phyloP scores from a whole-genome alignment of 2,888 invertebrate genomes.

The Troides oblongomaculatus region DNA sequence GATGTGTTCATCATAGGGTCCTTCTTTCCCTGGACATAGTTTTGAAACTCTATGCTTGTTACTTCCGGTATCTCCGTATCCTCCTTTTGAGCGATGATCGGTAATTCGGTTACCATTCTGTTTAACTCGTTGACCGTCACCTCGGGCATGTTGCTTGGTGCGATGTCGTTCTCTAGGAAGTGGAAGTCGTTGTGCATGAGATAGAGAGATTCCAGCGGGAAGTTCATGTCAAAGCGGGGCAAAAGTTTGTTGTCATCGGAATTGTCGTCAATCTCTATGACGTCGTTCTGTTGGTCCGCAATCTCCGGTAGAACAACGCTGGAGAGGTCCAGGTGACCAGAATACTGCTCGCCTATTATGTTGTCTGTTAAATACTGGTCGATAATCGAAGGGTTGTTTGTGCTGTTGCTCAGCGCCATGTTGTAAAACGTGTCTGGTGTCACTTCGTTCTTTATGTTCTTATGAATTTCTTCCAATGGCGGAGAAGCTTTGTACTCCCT shows the following conservation, averaged over 20 bases:
- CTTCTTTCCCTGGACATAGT: slow-evolving; percentile 65
- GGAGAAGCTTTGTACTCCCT: slow-evolving; percentile 73
- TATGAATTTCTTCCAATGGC: slow-evolving; percentile 69
- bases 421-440: slow-evolving; percentile 69
- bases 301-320: slow-evolving; percentile 58
- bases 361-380: slow-evolving; percentile 72
- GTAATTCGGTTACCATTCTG: slow-evolving; percentile 63
- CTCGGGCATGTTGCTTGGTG: slow-evolving; percentile 50
- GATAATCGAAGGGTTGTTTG: slow-evolving; percentile 58
- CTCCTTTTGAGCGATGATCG: slow-evolving; percentile 61
- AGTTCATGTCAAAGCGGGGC: slow-evolving; percentile 69
- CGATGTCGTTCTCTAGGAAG: slow-evolving; percentile 66
- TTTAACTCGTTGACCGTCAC: slow-evolving; percentile 55
- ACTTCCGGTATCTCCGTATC: slow-evolving; percentile 47
- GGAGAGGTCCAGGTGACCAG: slow-evolving; percentile 62
- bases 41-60: slow-evolving; percentile 51
- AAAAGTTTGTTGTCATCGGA: slow-evolving; percentile 71
- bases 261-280: slow-evolving; percentile 74
- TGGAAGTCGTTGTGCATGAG: slow-evolving; percentile 73
- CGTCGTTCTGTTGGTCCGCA: slow-evolving; percentile 62
- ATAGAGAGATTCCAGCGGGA: slow-evolving; percentile 65
- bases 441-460: slow-evolving; percentile 72
- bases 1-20: slow-evolving; percentile 75
- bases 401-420: slow-evolving; percentile 49
- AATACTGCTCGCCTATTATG: slow-evolving; percentile 67